Evolutionary conservation across 2,888 invertebrate species (phyloP).

Genomic region (Eristalis arbustorum): DNA sequence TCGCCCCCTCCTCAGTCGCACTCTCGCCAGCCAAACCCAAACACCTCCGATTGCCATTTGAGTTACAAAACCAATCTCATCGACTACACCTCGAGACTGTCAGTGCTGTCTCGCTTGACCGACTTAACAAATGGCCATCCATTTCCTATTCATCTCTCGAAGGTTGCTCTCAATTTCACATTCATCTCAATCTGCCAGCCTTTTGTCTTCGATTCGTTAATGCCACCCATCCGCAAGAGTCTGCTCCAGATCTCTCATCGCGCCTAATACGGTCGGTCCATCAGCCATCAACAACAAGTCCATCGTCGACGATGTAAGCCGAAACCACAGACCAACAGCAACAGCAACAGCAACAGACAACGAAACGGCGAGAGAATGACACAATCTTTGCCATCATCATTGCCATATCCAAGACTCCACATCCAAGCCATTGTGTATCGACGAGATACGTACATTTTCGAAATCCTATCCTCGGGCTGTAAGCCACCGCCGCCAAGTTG

Average conservation of each 20-base stretch:
- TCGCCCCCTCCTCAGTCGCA: neutral
- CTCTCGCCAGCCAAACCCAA: neutral
- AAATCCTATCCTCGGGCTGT: slow-evolving; percentile 67
- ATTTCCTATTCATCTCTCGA: slow-evolving; percentile 53
- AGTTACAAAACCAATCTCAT: slow-evolving; percentile 35
- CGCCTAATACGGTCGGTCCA: slow-evolving; percentile 59
- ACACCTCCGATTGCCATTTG: slow-evolving; percentile 8
- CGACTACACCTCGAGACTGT: slow-evolving; percentile 6
- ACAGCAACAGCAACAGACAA: slow-evolving; percentile 4
- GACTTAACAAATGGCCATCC: slow-evolving; percentile 27
- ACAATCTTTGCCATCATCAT: slow-evolving; percentile 67
- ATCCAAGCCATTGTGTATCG: slow-evolving; percentile 59
- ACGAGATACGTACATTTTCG: slow-evolving; percentile 57
- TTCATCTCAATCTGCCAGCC: slow-evolving; percentile 21
- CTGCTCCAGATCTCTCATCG: slow-evolving; percentile 66
- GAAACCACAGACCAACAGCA: slow-evolving; percentile 35
- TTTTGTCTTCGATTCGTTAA: neutral
- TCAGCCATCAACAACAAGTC: slow-evolving; percentile 65
- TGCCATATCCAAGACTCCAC: slow-evolving; percentile 54
- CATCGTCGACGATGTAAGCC: slow-evolving; percentile 18
- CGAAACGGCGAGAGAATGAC: slow-evolving; percentile 38
- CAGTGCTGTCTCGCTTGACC: slow-evolving; percentile 31
- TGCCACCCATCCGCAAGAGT: slow-evolving; percentile 45
- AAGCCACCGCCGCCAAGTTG: slow-evolving; percentile 27
- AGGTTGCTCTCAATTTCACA: slow-evolving; percentile 64